These are phyloP conservation scores for Otocyon megalotis DNA, from an alignment of 2,113 vertebrate genomes.

Conservation along the genomic window DNA sequence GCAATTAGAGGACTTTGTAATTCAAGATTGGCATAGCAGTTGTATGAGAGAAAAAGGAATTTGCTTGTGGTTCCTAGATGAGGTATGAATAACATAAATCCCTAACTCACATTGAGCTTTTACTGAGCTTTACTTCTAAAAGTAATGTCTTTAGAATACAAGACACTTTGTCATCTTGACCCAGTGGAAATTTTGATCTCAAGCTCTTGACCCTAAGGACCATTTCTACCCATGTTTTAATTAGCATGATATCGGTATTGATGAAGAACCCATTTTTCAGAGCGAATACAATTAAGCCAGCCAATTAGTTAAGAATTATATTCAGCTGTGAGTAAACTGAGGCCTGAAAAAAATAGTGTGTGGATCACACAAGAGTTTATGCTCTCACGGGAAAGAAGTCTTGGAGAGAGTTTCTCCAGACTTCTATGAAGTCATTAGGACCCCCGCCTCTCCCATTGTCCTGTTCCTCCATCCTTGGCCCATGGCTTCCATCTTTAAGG, in stretches of 20 bases:
- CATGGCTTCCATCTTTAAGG: not conserved
- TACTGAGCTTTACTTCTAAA: not conserved
- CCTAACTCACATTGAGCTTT: not conserved
- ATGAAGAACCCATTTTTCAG: constrained; percentile 45
- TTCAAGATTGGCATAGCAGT: constrained; percentile 14
- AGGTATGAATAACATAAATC: not conserved
- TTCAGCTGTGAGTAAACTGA: not conserved
- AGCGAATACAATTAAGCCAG: constrained; percentile 11
- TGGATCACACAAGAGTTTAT: not conserved
- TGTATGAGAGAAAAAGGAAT: constrained; percentile 13
- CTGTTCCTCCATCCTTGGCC: not conserved
- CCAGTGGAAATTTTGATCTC: not conserved
- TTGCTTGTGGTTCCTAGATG: constrained; percentile 44
- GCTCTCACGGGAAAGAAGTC: not conserved
- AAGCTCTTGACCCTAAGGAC: constrained; percentile 16
- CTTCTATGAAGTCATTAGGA: not conserved
- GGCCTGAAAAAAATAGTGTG: not conserved
- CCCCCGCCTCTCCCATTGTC: not conserved
- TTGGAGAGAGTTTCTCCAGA: not conserved
- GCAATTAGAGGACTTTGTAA: constrained; percentile 39
- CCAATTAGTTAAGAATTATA: not conserved
- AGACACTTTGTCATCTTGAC: not conserved
- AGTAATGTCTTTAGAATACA: not conserved
- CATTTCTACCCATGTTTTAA: not conserved
- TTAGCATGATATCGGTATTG: not conserved